These are phyloP conservation scores for Limonius californicus DNA, from an alignment of 1,140 invertebrate genomes.

Conservation along the genomic window DNA sequence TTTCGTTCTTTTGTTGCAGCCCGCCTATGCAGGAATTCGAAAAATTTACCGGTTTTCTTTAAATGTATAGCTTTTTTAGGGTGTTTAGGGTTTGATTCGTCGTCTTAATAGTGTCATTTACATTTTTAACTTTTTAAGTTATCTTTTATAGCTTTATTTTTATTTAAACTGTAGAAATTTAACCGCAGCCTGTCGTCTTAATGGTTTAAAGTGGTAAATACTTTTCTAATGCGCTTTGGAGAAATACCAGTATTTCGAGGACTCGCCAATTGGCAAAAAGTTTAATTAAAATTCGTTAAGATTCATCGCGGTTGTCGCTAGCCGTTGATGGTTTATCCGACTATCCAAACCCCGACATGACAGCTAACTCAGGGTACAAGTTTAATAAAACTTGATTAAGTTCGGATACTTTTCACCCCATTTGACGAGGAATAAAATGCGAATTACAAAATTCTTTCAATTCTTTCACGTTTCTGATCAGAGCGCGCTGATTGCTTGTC, in stretches of 20 bases:
- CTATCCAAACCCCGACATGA: conserved; percentile 2
- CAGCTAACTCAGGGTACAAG: conserved; percentile 13
- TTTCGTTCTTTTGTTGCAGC: neutral
- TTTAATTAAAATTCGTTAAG: conserved; percentile 9
- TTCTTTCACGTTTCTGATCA: conserved; percentile 8
- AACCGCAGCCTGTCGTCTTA: neutral
- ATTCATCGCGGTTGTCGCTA: neutral
- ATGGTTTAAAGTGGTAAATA: neutral
- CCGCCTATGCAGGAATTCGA: neutral
- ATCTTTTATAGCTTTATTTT: conserved; percentile 6
- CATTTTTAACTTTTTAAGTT: neutral
- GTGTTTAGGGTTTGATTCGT: neutral
- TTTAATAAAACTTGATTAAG: conserved; percentile 14
- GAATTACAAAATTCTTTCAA: conserved; percentile 15
- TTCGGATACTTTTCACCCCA: conserved; percentile 11
- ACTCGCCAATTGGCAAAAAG: neutral
- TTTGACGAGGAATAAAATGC: conserved; percentile 10
- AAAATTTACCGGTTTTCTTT: conserved; percentile 4
- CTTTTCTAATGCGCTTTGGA: too few species aligned
- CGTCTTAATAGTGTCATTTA: conserved; percentile 1
- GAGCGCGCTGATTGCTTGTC: neutral
- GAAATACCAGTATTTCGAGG: neutral
- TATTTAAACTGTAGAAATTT: neutral
- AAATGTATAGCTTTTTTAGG: neutral
- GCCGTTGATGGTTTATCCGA: neutral